Evolutionary conservation across 2,797 vertebrate genomes (phyloP).

Genomic region (Anableps anableps): DNA sequence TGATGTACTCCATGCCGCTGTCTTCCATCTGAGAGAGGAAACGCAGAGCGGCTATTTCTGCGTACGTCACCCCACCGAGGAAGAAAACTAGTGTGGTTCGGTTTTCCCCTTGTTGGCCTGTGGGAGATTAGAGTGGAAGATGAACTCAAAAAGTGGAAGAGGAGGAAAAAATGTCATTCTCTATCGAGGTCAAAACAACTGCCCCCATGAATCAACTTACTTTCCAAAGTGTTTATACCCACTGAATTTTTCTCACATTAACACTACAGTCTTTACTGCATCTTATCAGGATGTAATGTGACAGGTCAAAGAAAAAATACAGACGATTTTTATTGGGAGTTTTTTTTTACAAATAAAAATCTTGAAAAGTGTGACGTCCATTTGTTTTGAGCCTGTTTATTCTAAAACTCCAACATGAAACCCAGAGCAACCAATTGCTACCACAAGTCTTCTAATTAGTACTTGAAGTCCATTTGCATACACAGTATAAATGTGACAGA

Average conservation of each 20-base stretch:
- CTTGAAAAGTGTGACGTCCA: background rate
- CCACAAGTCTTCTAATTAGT: background rate
- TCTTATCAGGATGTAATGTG: too few relatives aligned
- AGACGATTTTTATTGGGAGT: background rate
- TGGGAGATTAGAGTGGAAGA: background rate
- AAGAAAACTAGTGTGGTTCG: constrained; percentile 95
- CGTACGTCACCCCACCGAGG: constrained; percentile 93
- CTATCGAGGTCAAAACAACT: too few relatives aligned
- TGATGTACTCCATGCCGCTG: constrained; percentile 94
- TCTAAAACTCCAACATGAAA: background rate
- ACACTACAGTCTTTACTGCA: background rate
- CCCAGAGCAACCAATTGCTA: background rate
- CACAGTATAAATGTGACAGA: background rate
- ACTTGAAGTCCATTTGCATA: background rate
- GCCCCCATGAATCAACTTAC: background rate
- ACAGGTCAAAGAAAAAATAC: too few relatives aligned
- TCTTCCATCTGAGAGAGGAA: constrained; percentile 98
- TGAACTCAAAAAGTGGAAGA: background rate
- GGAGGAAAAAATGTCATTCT: background rate
- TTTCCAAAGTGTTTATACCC: background rate
- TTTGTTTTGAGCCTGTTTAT: background rate
- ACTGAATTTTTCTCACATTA: background rate
- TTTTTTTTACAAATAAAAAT: background rate
- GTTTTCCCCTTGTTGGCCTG: constrained; percentile 97
- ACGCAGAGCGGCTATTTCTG: constrained; percentile 94